Evolutionary conservation across 2,888 invertebrate genomes (phyloP), one percentile per base, ranked within the genome.

Genomic region (Drosophila aldrichi): DNA sequence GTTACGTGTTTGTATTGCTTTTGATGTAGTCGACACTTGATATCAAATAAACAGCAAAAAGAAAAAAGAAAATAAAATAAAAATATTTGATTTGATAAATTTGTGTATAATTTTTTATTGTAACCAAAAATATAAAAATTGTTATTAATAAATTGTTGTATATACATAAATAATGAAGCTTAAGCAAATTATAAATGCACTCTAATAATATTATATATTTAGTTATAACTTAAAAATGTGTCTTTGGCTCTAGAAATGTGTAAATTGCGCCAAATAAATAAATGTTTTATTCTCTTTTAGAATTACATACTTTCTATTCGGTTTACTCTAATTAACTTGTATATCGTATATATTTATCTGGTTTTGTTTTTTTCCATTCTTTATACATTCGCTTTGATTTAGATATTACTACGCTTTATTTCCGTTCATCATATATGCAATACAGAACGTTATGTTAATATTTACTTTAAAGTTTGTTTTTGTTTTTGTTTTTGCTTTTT

Each of bases 371-470:
- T 51, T 61, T 55, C 52, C 70, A 54, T 41, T 69, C 70, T 81
- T 84, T 84, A 74, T 77, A 81, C 77, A 84, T 64, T 82, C 77
- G 75, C 73, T 88, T 88, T 79, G 78, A 83, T 87, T 88, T 88
- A 88, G 87, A 88, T 88, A 88, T 88, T 88, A 64, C 87, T 88
- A 88, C 87, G 87, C 89, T 88, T 88, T 87, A 63, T 67, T 69
- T 62, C 64, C 62, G 59, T 48, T 74, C 72, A 65, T 69, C 68
- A 70, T 74, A 59, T 72, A 72, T 77, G 76, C 77, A 82, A 82
- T 71, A 74, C 72, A 80, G 64, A 75, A 68, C 73, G 62, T 59
- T 58, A 71, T 51, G 60, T 70, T 71, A 46, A 41, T 64, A 48
- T 58, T 62, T 67, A 40, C 51, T 40, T 38, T 54, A 25, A 62